Conservation (phyloP, 2,797 vertebrate genomes). For the Pangasius sanitwongsei region DNA sequence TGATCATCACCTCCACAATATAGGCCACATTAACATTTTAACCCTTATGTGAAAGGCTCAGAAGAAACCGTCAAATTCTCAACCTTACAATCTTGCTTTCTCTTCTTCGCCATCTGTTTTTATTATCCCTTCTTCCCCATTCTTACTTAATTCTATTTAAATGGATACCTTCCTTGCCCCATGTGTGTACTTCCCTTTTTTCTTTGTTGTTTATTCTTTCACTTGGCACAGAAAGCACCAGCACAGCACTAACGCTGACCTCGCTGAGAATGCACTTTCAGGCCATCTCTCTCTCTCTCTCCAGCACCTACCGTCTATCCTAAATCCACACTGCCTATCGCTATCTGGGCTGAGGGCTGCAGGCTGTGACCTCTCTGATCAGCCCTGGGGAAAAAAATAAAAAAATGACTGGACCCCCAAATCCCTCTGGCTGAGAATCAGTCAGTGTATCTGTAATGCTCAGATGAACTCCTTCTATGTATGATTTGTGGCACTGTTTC, state of each 20-base stretch:
- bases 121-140: constrained; percentile 32
- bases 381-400: constrained; percentile 43
- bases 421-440: constrained; percentile 53
- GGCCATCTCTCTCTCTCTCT: constrained; percentile 41
- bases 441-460: constrained; percentile 64
- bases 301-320: constrained; percentile 26
- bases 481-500: constrained; percentile 66
- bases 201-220: constrained; percentile 48
- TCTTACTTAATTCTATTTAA: constrained; percentile 54
- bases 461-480: constrained; percentile 70
- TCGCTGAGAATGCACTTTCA: constrained; percentile 59
- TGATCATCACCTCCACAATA: constrained; percentile 64
- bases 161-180: constrained; percentile 52
- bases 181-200: constrained; percentile 39
- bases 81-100: constrained; percentile 30
- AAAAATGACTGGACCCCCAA: constrained; percentile 52
- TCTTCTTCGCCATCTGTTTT: constrained; percentile 37
- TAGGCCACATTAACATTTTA: constrained; percentile 69
- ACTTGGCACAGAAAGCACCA: constrained; percentile 52
- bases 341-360: constrained; percentile 42
- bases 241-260: constrained; percentile 57
- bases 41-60: constrained; percentile 60
- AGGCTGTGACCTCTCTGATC: constrained; percentile 53
- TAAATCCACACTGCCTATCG: constrained; percentile 41
- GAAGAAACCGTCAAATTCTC: constrained; percentile 60